phyloP scores from a whole-genome alignment of 2,797 vertebrate species.

The Chlorospingus semifuscus region DNA sequence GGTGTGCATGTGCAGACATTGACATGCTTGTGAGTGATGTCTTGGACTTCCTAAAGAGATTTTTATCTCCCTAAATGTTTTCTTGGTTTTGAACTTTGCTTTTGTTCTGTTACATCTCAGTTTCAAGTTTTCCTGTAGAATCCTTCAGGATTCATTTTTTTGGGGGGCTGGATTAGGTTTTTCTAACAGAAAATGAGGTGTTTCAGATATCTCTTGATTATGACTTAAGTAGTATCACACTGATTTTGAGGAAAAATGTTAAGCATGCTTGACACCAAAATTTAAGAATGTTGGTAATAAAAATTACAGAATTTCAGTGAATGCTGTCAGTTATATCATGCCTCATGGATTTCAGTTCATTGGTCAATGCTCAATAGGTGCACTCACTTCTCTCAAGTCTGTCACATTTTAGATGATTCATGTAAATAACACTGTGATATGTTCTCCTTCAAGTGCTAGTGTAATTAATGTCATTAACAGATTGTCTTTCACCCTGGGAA shows the following conservation, averaged over 20 bases:
- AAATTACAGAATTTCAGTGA: background rate
- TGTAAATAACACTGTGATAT: background rate
- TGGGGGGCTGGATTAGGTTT: background rate
- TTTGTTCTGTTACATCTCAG: background rate
- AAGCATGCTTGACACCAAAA: background rate
- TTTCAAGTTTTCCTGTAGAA: background rate
- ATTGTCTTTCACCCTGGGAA: background rate
- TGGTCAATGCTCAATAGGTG: background rate
- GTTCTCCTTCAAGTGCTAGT: background rate
- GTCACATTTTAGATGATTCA: background rate
- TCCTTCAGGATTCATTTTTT: background rate
- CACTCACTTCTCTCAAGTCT: background rate
- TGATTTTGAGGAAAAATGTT: background rate
- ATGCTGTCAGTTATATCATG: background rate
- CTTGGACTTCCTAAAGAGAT: background rate
- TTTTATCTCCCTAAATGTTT: background rate
- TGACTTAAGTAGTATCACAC: background rate
- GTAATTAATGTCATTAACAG: background rate
- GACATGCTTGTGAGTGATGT: background rate
- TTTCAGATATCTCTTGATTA: background rate
- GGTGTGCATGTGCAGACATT: background rate
- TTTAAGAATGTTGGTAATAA: background rate
- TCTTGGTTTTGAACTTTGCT: background rate
- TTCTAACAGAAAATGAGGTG: background rate
- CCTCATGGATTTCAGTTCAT: background rate